These are phyloP conservation scores for Pseudotriccus pelzelni DNA, from an alignment of 2,797 vertebrate species.

Conservation along the genomic window DNA sequence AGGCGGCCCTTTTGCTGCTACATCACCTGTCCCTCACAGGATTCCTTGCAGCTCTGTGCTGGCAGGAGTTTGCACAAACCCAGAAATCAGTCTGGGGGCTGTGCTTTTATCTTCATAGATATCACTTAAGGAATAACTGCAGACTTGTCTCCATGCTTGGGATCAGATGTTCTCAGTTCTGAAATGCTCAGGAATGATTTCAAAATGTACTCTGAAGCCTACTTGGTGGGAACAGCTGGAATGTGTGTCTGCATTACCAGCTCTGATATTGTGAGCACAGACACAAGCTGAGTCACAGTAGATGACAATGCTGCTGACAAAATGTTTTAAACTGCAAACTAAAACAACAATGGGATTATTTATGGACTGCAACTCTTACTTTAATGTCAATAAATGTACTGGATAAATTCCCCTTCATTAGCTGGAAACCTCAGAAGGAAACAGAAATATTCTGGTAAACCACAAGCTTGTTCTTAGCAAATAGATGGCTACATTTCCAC, in stretches of 20 bases:
- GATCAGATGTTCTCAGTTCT: not conserved
- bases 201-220: not conserved
- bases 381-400: slow-evolving; percentile 67
- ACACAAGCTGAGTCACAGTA: slow-evolving; percentile 60
- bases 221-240: slow-evolving; percentile 34
- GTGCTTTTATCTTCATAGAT: not conserved
- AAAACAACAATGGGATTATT: slow-evolving; percentile 61
- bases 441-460: slow-evolving; percentile 70
- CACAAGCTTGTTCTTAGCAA: slow-evolving; percentile 65
- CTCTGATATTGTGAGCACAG: not conserved
- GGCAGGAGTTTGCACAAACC: not conserved
- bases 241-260: slow-evolving; percentile 2
- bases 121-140: not conserved
- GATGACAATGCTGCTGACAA: slow-evolving; percentile 54
- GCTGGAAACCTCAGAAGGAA: slow-evolving; percentile 70
- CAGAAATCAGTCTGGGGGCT: not conserved
- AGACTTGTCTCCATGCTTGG: not conserved
- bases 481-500: slow-evolving; percentile 55
- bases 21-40: not conserved
- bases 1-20: not conserved
- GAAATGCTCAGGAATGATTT: slow-evolving; percentile 18
- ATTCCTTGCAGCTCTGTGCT: not conserved
- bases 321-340: slow-evolving; percentile 57
- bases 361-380: slow-evolving; percentile 61
- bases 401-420: slow-evolving; percentile 71